phyloP scores from a whole-genome alignment of 2,113 vertebrate genomes.

The rat (Rattus norvegicus) region GRCr8 NC_086029.1:42473501-42474000 shows the following conservation, averaged over 20 bases:
- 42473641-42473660: not conserved
- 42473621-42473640: not conserved
- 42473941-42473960: not conserved
- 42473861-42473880: not conserved
- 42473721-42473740: not conserved
- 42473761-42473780: not conserved
- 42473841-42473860: not conserved
- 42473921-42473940: not conserved
- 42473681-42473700: not conserved
- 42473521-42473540: not conserved
- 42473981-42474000: not conserved
- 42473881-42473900: not conserved
- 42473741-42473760: not conserved
- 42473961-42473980: not conserved
- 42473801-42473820: not conserved
- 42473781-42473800: not conserved
- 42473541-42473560: not conserved
- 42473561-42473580: not conserved
- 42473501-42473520: not conserved
- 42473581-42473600: not conserved
- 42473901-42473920: not conserved
- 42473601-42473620: not conserved
- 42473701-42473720: not conserved
- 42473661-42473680: not conserved
- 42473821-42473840: not conserved